A percentile compares a stretch with the other conserved stretches of the same genome.
phyloP scores from a whole-genome alignment of 2,888 invertebrate species.

The Anthrax anthrax region DNA sequence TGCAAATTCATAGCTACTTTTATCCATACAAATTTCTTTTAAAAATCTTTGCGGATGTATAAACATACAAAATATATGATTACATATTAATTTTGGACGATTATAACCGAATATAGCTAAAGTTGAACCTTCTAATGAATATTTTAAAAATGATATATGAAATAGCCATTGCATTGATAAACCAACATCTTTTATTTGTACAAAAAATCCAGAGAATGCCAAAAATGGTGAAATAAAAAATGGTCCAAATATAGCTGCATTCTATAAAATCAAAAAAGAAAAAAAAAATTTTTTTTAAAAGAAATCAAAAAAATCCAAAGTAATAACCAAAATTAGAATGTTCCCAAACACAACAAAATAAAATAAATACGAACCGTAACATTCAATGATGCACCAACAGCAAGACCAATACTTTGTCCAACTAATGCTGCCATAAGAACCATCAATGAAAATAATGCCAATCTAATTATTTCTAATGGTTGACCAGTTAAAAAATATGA shows the following conservation, averaged over 20 bases:
- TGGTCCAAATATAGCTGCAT: slow-evolving; percentile 81
- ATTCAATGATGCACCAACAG: slow-evolving; percentile 69
- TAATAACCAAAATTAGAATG: neutral
- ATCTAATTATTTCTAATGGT: slow-evolving; percentile 57
- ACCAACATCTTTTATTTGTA: slow-evolving; percentile 69
- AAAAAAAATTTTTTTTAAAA: too few relatives aligned
- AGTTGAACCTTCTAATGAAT: slow-evolving; percentile 72
- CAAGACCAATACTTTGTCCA: slow-evolving; percentile 70
- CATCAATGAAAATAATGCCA: slow-evolving; percentile 55
- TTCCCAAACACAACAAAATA: neutral
- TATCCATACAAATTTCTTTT: slow-evolving; percentile 53
- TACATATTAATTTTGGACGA: slow-evolving; percentile 58
- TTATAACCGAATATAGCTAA: slow-evolving; percentile 71
- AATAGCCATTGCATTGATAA: slow-evolving; percentile 68
- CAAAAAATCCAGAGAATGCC: slow-evolving; percentile 86
- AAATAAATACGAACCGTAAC: slow-evolving; percentile 46
- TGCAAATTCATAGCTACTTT: slow-evolving; percentile 50
- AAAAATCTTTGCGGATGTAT: slow-evolving; percentile 55
- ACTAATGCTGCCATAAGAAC: slow-evolving; percentile 66
- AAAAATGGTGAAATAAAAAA: slow-evolving; percentile 76
- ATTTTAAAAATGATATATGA: slow-evolving; percentile 76
- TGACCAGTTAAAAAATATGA: slow-evolving; percentile 81
- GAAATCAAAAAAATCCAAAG: neutral
- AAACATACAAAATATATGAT: slow-evolving; percentile 61
- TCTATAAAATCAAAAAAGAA: slow-evolving; percentile 41